Evolutionary conservation across 2,113 vertebrate genomes (phyloP).

Genomic region (Typhlomys cinereus): DNA sequence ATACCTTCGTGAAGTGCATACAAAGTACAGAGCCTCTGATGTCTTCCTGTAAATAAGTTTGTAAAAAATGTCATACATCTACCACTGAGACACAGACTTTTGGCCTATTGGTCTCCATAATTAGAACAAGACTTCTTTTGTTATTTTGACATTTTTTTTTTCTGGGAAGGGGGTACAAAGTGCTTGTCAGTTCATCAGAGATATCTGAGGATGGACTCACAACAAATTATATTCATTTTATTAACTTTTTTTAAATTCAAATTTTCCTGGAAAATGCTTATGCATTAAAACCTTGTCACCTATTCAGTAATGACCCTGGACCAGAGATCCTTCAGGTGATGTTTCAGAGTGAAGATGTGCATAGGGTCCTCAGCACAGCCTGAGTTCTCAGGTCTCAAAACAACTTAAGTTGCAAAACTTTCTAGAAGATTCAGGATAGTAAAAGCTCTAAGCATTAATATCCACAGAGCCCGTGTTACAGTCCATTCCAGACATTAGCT

Average conservation of each 20-base stretch:
- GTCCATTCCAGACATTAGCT: neutral
- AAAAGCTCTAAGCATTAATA: neutral
- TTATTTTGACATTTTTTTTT: neutral
- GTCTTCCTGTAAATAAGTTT: neutral
- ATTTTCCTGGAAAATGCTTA: neutral
- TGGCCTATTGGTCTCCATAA: neutral
- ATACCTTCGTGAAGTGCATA: neutral
- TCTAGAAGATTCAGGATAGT: neutral
- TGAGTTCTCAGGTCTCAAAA: neutral
- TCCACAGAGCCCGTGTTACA: neutral
- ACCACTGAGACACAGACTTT: neutral
- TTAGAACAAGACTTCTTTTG: neutral
- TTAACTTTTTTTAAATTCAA: conserved; percentile 12
- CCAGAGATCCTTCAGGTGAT: neutral
- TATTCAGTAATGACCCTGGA: neutral
- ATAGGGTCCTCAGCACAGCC: neutral
- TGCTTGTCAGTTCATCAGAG: neutral
- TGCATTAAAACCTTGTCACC: neutral
- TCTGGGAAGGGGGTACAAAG: neutral
- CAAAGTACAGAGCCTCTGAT: neutral
- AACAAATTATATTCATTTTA: neutral
- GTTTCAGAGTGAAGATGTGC: neutral
- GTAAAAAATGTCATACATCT: neutral
- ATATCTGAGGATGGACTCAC: neutral
- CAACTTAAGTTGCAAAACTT: neutral